Evolutionary conservation across 1,140 invertebrate species (phyloP), one percentile per base, ranked within the genome.

Genomic region (Drosophila equinoxialis): DNA sequence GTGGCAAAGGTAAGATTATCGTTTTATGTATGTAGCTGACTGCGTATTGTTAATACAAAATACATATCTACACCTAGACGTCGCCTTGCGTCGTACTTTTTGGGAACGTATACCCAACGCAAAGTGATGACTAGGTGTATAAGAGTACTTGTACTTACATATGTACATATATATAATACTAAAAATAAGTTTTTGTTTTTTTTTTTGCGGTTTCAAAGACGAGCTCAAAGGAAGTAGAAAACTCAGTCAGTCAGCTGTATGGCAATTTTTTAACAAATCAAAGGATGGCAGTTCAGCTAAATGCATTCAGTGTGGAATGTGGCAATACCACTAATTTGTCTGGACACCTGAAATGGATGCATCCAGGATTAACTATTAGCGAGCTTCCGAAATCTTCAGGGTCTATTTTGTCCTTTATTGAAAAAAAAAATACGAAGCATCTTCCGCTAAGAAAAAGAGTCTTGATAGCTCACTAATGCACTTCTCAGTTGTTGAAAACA

Each of bases 251-350:
- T 42, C 41, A 14, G 41, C 13, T n/a, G 41, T 42, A 42, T 42
- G 41, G 13, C 13, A 42, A 14, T 42, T 42, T 42, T 42, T 42
- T 42, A 42, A 42, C 41, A 42, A 39, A 39, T 39, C 37, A 42
- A 42, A 42, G 41, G 13, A 42, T 42, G 14, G 14, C 14, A 45
- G 42, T 14, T 45, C 42, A 17, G 42, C 42, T 17, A 45, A 45
- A 45, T 45, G 42, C 14, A 45, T 45, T 45, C n/a, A 14, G 14
- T 45, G 42, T 45, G 42, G 42, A 45, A 45, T 17, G 42, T 45
- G 42, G 42, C 42, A 45, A 45, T 45, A 45, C 42, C 14, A 45
- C 42, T 17, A 45, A 45, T 45, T 45, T 45, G 42, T 2, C 42
- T 45, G 42, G 42, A 45, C 42, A 35, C 33, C 33, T 35, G 33